Evolutionary conservation across 2,888 invertebrate genomes (phyloP).

Genomic region (Cephus sareptanus): DNA sequence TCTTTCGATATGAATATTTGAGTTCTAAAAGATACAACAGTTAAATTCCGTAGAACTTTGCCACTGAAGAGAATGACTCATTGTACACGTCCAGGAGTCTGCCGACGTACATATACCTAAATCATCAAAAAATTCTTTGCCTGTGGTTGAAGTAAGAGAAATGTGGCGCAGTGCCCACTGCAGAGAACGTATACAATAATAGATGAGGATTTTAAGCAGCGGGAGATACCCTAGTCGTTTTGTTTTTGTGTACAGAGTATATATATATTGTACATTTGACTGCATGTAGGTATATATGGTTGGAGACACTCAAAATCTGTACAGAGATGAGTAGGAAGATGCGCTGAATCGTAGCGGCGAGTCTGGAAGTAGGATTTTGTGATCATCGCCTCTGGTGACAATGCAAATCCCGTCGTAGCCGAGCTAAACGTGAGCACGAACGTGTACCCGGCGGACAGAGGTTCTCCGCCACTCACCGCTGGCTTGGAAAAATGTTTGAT

Average conservation of each 20-base stretch:
- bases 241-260: neutral
- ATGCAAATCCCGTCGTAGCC: too few species aligned
- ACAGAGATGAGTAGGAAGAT: neutral
- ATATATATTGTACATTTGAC: neutral
- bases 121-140: neutral
- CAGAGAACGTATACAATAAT: slow-evolving; percentile 16
- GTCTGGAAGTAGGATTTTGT: too few species aligned
- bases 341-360: too few species aligned
- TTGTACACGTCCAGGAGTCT: neutral
- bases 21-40: neutral
- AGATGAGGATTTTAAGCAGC: neutral
- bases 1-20: neutral
- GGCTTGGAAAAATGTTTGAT: too few species aligned
- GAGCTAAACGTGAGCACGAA: too few species aligned
- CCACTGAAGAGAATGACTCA: neutral
- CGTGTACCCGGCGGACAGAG: too few species aligned
- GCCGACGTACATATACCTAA: neutral
- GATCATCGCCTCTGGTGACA: too few species aligned
- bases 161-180: neutral
- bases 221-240: neutral
- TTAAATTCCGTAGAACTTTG: neutral
- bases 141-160: neutral
- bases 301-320: neutral
- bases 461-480: too few species aligned
- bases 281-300: too few species aligned